Base-by-base conservation (phyloP, 2,888 invertebrate genomes). In the Mythimna impura region DNA sequence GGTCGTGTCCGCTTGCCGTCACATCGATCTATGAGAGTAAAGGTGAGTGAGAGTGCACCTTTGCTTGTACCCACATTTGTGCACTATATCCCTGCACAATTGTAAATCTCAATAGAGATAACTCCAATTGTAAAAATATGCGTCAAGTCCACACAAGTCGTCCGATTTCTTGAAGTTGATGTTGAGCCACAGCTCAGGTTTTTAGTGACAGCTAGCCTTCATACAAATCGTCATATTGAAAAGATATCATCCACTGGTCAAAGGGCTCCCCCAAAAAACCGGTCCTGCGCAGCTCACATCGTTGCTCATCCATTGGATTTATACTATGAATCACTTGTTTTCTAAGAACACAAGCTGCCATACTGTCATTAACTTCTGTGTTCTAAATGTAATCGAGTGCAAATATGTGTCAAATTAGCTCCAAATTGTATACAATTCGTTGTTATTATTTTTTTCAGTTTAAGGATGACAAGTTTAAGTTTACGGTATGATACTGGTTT, bases 271-370 rank as follows among this genome's bases (percentile, higher is more conserved):
- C 30, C 5, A 40, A 40, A 40, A 3, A 30, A 36, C 36, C n/a
- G 7, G 60, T 22, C 9, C 22, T 40, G 8, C n/a, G n/a, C n/a
- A 17, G n/a, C 7, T 25, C 6, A 17, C 36, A 20, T 47, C 25
- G 3, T 64, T 64, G 65, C n/a, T 65, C 75, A 25, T 25, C 25
- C 25, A 25, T 1, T 25, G 25, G 25, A 25, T 25, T 25, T 25
- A 25, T 25, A 25, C 25, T 25, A 30, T 76, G 60, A 76, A 9
- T 60, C 43, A 61, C 40, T 40, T 2, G 20, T 68, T 61, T 47
- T 60, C 36, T 60, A 47, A 65, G 55, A 57, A 76, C 36, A 47
- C 25, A 58, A 69, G 20, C 40, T 57, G 47, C 20, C 25, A 17
- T 72, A 54, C 12, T 12, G 22, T 22, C 1, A 14, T 47, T 40